phyloP scores from a whole-genome alignment of 1,140 invertebrate genomes.

The Drosophila serrata region DNA sequence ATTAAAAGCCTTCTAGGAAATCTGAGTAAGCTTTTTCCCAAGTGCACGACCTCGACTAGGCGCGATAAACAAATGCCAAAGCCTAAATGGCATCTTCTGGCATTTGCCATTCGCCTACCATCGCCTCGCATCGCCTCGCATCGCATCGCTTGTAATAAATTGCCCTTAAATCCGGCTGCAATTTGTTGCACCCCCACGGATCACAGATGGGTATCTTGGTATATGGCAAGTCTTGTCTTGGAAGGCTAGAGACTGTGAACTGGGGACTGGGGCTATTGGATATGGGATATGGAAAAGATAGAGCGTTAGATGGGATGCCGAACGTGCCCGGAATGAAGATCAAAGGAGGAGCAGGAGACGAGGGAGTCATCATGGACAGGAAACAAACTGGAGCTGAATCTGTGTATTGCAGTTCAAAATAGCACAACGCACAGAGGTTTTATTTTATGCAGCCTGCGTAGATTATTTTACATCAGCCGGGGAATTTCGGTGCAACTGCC shows the following conservation, averaged over 20 bases:
- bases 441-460: slow-evolving; percentile 19
- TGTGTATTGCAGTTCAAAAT: slow-evolving; percentile 37
- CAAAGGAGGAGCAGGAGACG: neutral
- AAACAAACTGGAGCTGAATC: slow-evolving; percentile 1
- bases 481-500: slow-evolving; percentile 29
- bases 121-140: slow-evolving; percentile 2
- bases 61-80: slow-evolving; percentile 69
- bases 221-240: neutral
- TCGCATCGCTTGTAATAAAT: slow-evolving; percentile 48
- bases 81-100: slow-evolving; percentile 70
- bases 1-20: neutral
- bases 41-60: slow-evolving; percentile 30
- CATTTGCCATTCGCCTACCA: slow-evolving; percentile 46
- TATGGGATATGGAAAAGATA: slow-evolving; percentile 20
- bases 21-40: neutral
- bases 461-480: slow-evolving; percentile 51
- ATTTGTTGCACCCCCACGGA: slow-evolving; percentile 57
- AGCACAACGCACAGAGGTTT: slow-evolving; percentile 21
- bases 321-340: slow-evolving; percentile 28
- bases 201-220: slow-evolving; percentile 14
- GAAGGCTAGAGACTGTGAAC: neutral
- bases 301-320: slow-evolving; percentile 11
- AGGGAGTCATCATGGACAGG: neutral
- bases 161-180: slow-evolving; percentile 61
- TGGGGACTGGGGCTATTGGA: slow-evolving; percentile 14